Percentiles rank a stretch among this genome's conserved stretches.
These are phyloP conservation scores for Synergus gifuensis DNA, from an alignment of 2,888 invertebrate genomes.

Conservation along the genomic window DNA sequence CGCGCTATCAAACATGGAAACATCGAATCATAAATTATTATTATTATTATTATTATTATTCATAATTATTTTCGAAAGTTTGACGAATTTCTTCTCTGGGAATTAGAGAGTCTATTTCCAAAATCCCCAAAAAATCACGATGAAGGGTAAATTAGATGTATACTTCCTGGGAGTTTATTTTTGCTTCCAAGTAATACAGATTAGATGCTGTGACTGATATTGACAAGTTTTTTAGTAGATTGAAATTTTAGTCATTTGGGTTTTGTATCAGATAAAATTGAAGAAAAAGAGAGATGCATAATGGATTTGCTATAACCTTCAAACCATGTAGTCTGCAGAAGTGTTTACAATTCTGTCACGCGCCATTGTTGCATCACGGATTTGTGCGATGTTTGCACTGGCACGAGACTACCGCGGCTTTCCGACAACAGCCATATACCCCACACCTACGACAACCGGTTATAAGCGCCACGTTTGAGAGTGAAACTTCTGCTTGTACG, in stretches of 20 bases:
- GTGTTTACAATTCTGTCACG: slow-evolving; percentile 62
- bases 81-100: neutral
- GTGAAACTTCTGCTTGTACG: slow-evolving; percentile 76
- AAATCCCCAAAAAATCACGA: neutral
- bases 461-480: slow-evolving; percentile 68
- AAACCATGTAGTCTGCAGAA: slow-evolving; percentile 56
- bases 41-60: neutral
- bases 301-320: slow-evolving; percentile 61
- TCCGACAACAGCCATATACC: slow-evolving; percentile 66
- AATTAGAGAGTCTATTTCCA: neutral
- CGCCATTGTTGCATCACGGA: slow-evolving; percentile 54
- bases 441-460: slow-evolving; percentile 39
- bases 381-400: slow-evolving; percentile 74
- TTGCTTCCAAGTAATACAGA: neutral
- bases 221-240: neutral
- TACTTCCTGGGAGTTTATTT: neutral
- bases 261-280: neutral
- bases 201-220: too few species aligned
- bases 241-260: neutral
- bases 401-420: slow-evolving; percentile 72
- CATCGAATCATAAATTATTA: neutral
- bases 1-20: neutral
- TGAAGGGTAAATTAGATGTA: neutral
- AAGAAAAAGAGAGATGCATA: slow-evolving; percentile 27
- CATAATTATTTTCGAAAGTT: neutral